Conservation (phyloP, 1,140 invertebrate genomes). For the Bombus pyrosoma region DNA sequence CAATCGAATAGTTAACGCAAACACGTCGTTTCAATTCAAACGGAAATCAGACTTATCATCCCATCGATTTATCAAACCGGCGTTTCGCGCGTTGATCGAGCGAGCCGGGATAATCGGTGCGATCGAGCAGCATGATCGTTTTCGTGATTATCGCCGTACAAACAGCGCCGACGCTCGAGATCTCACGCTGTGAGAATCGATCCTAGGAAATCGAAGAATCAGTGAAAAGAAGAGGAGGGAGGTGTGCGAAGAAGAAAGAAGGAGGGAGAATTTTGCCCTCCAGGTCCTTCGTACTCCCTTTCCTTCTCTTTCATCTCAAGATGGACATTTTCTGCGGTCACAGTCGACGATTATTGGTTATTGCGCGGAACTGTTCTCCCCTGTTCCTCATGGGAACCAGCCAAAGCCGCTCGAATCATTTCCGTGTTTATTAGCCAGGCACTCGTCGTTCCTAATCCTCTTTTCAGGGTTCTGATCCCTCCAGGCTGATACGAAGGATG, state of each 20-base stretch:
- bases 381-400: slow-evolving; percentile 65
- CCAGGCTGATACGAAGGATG: not conserved
- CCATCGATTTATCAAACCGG: not conserved
- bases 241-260: not conserved
- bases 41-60: slow-evolving; percentile 14
- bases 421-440: slow-evolving; percentile 63
- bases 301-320: slow-evolving; percentile 9
- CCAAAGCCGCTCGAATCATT: slow-evolving; percentile 46
- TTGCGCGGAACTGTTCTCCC: slow-evolving; percentile 54
- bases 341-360: slow-evolving; percentile 72
- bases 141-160: slow-evolving; percentile 29
- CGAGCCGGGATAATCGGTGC: not conserved
- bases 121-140: slow-evolving; percentile 10
- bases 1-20: not conserved
- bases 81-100: not conserved
- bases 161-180: slow-evolving; percentile 55
- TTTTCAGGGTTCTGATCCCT: not conserved
- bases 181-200: slow-evolving; percentile 72
- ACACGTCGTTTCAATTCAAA: not conserved
- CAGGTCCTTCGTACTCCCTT: not conserved
- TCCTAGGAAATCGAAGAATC: slow-evolving; percentile 47
- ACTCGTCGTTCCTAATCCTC: slow-evolving; percentile 2
- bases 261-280: slow-evolving; percentile 35
- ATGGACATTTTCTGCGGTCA: slow-evolving; percentile 68
- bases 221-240: slow-evolving; percentile 27